Conservation (phyloP, 2,797 vertebrate species). For the Sebastes nivosus region DNA sequence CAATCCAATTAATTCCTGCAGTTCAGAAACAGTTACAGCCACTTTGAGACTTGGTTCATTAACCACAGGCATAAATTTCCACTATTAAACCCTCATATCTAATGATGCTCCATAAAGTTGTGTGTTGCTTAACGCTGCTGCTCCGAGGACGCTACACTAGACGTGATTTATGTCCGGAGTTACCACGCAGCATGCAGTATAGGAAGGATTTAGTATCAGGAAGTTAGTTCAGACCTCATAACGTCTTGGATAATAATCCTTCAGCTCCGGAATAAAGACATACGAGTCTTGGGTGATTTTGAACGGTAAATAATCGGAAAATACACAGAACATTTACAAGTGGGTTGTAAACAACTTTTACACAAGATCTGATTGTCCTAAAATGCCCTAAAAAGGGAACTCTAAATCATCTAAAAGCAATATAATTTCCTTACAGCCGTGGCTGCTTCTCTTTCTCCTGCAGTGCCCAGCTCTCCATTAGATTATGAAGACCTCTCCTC, state of each 20-base stretch:
- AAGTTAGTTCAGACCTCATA: neutral
- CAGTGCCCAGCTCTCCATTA: constrained; percentile 40
- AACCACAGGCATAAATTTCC: constrained; percentile 20
- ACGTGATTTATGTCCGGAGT: constrained; percentile 18
- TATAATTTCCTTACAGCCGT: constrained; percentile 57
- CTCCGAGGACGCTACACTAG: neutral
- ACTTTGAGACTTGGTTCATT: constrained; percentile 29
- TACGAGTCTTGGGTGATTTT: constrained; percentile 16
- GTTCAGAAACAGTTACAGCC: constrained; percentile 29
- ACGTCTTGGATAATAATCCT: constrained; percentile 15
- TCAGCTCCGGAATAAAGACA: constrained; percentile 5
- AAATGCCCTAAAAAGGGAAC: constrained; percentile 62
- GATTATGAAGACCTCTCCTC: constrained; percentile 46
- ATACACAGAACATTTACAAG: constrained; percentile 53
- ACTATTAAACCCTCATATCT: constrained; percentile 27
- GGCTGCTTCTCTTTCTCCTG: constrained; percentile 13
- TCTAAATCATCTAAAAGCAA: constrained; percentile 75
- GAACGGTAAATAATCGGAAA: constrained; percentile 40
- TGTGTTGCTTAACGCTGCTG: neutral
- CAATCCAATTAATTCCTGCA: constrained; percentile 31
- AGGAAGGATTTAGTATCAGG: neutral
- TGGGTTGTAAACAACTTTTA: constrained; percentile 53
- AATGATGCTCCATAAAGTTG: constrained; percentile 19
- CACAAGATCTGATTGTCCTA: constrained; percentile 52
- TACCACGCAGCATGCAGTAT: neutral